Percentiles rank a stretch among this genome's conserved stretches.
Evolutionary conservation across 2,797 vertebrate genomes (phyloP).

Genomic region (Neopelma chrysocephalum): DNA sequence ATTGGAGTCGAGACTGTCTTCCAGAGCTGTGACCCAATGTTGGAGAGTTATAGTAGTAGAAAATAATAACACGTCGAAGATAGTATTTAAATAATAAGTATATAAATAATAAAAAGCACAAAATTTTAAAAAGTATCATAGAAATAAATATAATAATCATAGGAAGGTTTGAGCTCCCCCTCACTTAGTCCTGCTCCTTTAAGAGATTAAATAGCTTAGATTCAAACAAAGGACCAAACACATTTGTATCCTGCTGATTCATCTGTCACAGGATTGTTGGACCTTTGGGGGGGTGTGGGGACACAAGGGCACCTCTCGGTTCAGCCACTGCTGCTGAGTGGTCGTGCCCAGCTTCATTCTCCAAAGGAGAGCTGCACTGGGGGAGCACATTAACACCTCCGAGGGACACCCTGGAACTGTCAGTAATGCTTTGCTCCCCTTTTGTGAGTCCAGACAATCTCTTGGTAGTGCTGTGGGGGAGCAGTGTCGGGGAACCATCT

Average conservation of each 20-base stretch:
- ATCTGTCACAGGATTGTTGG: not conserved
- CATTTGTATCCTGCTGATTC: not conserved
- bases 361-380: not conserved
- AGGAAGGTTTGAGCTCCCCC: not conserved
- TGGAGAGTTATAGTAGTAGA: not conserved
- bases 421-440: not conserved
- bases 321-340: not conserved
- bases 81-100: not conserved
- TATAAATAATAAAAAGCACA: not conserved
- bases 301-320: not conserved
- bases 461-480: not conserved
- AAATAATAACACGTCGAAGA: not conserved
- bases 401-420: not conserved
- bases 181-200: not conserved
- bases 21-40: not conserved
- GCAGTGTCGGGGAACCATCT: slow-evolving; percentile 38
- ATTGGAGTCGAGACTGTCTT: not conserved
- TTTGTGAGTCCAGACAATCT: not conserved
- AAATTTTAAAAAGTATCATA: not conserved
- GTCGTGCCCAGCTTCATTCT: not conserved
- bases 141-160: not conserved
- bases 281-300: not conserved
- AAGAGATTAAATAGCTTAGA: not conserved
- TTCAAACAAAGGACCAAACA: not conserved
- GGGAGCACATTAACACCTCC: not conserved